Percentiles rank a stretch among this genome's conserved stretches.
Conservation (phyloP, 2,888 invertebrate species). For the Megastigmus dorsalis region DNA sequence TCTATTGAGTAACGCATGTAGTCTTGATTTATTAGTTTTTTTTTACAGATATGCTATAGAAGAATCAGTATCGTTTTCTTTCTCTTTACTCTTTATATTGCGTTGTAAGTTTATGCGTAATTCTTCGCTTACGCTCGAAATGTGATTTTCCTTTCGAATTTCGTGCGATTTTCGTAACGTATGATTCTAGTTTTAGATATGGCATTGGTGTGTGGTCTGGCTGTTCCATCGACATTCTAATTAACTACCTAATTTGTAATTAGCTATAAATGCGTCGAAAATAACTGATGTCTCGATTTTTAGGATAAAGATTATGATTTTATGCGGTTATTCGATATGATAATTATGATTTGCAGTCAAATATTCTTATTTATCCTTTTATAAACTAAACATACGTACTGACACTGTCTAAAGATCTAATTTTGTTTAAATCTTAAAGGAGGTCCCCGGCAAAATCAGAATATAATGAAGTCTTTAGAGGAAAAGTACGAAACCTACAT, state of each 20-base stretch:
- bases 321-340: background rate
- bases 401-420: constrained; percentile 8
- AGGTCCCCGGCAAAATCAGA: too few species aligned
- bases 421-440: too few species aligned
- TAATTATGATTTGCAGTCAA: constrained; percentile 31
- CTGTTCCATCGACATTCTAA: constrained; percentile 47
- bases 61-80: constrained; percentile 12
- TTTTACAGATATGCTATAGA: constrained; percentile 47
- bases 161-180: constrained; percentile 43
- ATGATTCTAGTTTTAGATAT: constrained; percentile 37
- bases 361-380: background rate
- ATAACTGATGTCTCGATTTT: constrained; percentile 26
- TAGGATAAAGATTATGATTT: constrained; percentile 17
- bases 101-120: constrained; percentile 18
- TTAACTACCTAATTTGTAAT: constrained; percentile 50
- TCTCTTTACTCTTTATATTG: constrained; percentile 24
- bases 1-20: constrained; percentile 8
- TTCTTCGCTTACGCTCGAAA: background rate
- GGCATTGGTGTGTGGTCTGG: constrained; percentile 14
- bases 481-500: too few species aligned
- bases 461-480: too few species aligned
- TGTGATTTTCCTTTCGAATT: constrained; percentile 40
- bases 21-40: constrained; percentile 18
- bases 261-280: constrained; percentile 34
- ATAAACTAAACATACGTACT: background rate